Percentiles rank a stretch among this genome's conserved stretches.
Evolutionary conservation across 1,140 invertebrate genomes (phyloP).

Genomic region (Drosophila funebris): DNA sequence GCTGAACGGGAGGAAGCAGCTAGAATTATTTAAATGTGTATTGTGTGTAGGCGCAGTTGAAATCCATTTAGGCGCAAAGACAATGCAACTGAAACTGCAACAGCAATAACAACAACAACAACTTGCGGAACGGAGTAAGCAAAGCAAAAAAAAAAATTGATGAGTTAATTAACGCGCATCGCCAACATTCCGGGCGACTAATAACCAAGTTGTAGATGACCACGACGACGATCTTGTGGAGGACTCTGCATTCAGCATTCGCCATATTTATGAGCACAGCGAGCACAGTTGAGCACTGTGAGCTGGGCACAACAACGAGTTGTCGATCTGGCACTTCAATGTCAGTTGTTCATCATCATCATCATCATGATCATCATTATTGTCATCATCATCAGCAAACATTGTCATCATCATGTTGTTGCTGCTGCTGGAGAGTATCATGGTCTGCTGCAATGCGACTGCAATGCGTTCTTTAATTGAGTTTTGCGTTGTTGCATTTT

Average conservation of each 20-base stretch:
- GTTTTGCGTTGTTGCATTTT: slow-evolving; percentile 76
- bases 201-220: slow-evolving; percentile 81
- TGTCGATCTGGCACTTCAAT: slow-evolving; percentile 80
- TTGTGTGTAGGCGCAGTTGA: slow-evolving; percentile 40
- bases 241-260: slow-evolving; percentile 28
- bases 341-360: slow-evolving; percentile 77
- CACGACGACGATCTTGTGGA: slow-evolving; percentile 32
- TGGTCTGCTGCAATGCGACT: slow-evolving; percentile 50
- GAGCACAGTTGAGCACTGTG: not conserved
- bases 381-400: slow-evolving; percentile 63
- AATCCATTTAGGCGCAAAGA: slow-evolving; percentile 62
- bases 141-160: slow-evolving; percentile 81
- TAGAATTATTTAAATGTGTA: too few relatives aligned
- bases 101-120: slow-evolving; percentile 32
- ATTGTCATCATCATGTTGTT: slow-evolving; percentile 19
- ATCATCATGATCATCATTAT: slow-evolving; percentile 31
- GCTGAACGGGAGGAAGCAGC: not conserved
- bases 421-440: slow-evolving; percentile 55
- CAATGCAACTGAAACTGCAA: slow-evolving; percentile 32
- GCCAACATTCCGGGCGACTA: slow-evolving; percentile 80
- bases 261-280: slow-evolving; percentile 74
- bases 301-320: slow-evolving; percentile 35
- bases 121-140: slow-evolving; percentile 14
- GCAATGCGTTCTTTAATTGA: slow-evolving; percentile 82
- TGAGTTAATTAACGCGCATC: slow-evolving; percentile 82